These are phyloP conservation scores for Polia nebulosa DNA, from an alignment of 2,888 invertebrate genomes.

Conservation along the genomic window DNA sequence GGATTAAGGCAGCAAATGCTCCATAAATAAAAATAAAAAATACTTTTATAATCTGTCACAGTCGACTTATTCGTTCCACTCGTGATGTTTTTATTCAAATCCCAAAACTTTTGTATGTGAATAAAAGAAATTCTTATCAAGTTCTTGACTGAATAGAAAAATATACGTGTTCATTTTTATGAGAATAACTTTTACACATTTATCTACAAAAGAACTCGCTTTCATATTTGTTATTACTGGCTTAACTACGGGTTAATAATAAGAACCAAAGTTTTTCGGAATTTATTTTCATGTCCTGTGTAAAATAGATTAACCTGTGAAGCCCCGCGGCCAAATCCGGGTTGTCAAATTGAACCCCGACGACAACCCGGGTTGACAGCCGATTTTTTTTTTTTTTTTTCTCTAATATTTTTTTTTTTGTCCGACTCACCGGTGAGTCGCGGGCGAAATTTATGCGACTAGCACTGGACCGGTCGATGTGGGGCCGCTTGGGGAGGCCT, in stretches of 20 bases:
- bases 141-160: constrained; percentile 50
- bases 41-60: constrained; percentile 28
- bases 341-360: too few species aligned
- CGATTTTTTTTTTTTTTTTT: too few species aligned
- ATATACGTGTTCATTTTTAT: constrained; percentile 42
- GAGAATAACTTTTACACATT: constrained; percentile 39
- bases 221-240: constrained; percentile 16
- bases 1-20: background rate
- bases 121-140: constrained; percentile 47
- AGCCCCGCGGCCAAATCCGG: too few species aligned
- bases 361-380: too few species aligned
- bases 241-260: constrained; percentile 9
- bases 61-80: constrained; percentile 27
- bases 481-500: too few species aligned
- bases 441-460: background rate
- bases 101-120: constrained; percentile 47
- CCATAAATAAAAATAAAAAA: background rate
- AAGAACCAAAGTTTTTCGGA: background rate
- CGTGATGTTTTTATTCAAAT: constrained; percentile 32
- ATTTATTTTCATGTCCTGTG: background rate
- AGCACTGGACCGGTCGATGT: background rate
- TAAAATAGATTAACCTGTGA: too few species aligned
- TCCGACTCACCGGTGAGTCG: too few species aligned
- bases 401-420: too few species aligned
- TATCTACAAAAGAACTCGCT: constrained; percentile 14